A percentile compares a stretch with the other conserved stretches of the same genome.
Evolutionary conservation across 1,140 invertebrate genomes (phyloP).

Genomic region (Diorhabda carinulata): DNA sequence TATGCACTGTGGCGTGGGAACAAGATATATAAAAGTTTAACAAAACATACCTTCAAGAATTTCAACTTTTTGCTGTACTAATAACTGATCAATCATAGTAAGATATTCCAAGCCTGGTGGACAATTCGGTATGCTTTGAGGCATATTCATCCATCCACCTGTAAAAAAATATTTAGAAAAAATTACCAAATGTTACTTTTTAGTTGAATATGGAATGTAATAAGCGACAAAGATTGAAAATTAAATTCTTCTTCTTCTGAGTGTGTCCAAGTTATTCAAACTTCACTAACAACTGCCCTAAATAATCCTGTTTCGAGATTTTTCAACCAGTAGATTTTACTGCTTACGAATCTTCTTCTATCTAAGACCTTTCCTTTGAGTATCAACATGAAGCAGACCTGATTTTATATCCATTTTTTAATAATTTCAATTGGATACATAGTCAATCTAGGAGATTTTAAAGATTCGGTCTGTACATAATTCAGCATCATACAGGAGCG

Average conservation of each 20-base stretch:
- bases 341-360: too few relatives aligned
- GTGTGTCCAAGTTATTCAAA: neutral
- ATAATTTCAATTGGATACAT: too few relatives aligned
- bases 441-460: too few relatives aligned
- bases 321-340: too few relatives aligned
- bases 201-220: neutral
- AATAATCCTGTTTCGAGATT: too few relatives aligned
- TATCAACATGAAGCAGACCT: too few relatives aligned
- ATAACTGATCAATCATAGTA: conserved; percentile 81
- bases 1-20: too few relatives aligned
- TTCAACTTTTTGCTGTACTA: conserved; percentile 86
- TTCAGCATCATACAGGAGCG: too few relatives aligned
- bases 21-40: neutral
- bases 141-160: conserved; percentile 81
- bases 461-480: too few relatives aligned
- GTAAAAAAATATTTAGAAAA: conserved; percentile 37
- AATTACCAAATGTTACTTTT: conserved; percentile 2
- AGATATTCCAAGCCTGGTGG: conserved; percentile 91
- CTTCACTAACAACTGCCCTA: neutral
- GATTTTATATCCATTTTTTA: too few relatives aligned
- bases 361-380: too few relatives aligned
- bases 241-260: conserved; percentile 4
- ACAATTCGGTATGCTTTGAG: conserved; percentile 69
- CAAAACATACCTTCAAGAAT: conserved; percentile 65
- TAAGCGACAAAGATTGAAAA: neutral